Evolutionary conservation across 2,797 vertebrate genomes (phyloP).

Genomic region (Chiloscyllium punctatum): DNA sequence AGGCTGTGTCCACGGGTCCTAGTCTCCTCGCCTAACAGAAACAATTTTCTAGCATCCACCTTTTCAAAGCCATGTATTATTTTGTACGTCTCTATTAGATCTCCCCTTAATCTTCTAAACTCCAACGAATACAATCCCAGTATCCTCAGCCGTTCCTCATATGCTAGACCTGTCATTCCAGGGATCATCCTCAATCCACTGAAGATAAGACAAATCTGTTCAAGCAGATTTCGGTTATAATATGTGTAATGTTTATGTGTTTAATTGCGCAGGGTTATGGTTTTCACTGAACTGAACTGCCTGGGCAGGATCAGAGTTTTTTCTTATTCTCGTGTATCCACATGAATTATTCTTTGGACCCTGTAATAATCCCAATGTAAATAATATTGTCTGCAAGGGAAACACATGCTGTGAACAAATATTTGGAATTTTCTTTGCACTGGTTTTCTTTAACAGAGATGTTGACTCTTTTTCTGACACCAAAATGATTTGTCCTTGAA

Average conservation of each 20-base stretch:
- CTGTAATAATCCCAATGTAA: neutral
- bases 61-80: too few species aligned
- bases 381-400: neutral
- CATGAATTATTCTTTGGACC: neutral
- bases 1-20: too few species aligned
- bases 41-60: too few species aligned
- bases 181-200: neutral
- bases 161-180: too few species aligned
- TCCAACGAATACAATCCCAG: too few species aligned
- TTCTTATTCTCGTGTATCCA: neutral
- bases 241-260: too few species aligned
- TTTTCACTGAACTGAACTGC: constrained; percentile 17
- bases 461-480: neutral
- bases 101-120: too few species aligned
- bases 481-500: neutral
- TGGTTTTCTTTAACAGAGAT: neutral
- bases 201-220: neutral
- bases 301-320: constrained; percentile 17
- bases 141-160: too few species aligned
- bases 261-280: neutral
- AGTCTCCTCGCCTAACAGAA: too few species aligned
- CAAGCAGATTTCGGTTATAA: neutral
- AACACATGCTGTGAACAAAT: neutral
- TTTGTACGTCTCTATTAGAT: too few species aligned
- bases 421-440: neutral